These are phyloP conservation scores for Sitobion miscanthi DNA, from an alignment of 1,140 invertebrate genomes.

Conservation along the genomic window DNA sequence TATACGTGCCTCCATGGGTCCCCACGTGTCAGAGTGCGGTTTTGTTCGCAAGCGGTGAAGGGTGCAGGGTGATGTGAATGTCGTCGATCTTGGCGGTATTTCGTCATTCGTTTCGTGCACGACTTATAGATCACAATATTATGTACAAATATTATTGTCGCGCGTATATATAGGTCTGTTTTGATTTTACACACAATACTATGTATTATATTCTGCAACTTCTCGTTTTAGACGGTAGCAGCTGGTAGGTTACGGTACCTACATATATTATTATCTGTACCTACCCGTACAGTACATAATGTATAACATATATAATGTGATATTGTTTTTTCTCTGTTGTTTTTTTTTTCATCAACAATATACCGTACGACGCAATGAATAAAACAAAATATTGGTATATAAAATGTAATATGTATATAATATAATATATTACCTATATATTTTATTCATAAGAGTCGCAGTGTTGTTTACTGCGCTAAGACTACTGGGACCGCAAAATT, in stretches of 20 bases:
- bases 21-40: background rate
- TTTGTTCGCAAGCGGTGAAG: background rate
- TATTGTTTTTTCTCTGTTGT: background rate
- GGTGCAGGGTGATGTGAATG: background rate
- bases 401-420: background rate
- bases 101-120: background rate
- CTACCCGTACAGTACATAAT: no score
- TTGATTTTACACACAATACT: background rate
- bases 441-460: conserved; percentile 22
- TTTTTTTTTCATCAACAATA: background rate
- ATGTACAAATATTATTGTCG: background rate
- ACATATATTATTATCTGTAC: no score
- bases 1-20: background rate
- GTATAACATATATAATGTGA: background rate
- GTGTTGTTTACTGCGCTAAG: background rate
- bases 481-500: conserved; percentile 5
- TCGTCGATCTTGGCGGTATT: background rate
- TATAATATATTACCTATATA: background rate
- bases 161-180: background rate
- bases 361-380: background rate
- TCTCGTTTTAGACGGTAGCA: background rate
- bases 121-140: background rate
- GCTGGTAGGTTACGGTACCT: no score
- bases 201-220: background rate
- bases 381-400: background rate